Base-by-base conservation (phyloP, 2,113 vertebrate species). In the Platanista minor region DNA sequence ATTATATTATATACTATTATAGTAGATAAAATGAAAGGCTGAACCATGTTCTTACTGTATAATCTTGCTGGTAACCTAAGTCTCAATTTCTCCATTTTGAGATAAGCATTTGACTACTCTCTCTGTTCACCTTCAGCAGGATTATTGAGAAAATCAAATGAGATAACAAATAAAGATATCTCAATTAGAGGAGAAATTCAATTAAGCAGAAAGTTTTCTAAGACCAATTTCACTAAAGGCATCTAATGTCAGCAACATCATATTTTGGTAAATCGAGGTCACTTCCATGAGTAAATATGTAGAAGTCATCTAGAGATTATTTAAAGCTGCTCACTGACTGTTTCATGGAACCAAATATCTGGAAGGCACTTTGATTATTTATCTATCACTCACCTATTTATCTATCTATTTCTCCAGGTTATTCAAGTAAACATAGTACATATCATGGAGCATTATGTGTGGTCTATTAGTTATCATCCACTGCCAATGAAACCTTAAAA, bases 401-500 rank as follows among this genome's bases (percentile, higher is more conserved):
- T 78, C 27, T 15, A 5, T 39, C 29, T 11, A 5, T 39, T 12
- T 31, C 4, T 33, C 36, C 9, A 1, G 15, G 21, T 67, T 92
- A 71, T 77, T 95, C 78, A 88, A 72, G 23, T 15, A 97, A 49
- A 23, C 1, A 77, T 6, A 92, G 59, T 23, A n/a, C 43, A 2
- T 36, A 88, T 95, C 2, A 64, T 3, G 83, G 57, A 91, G 15
- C 39, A 67, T 88, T 20, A 5, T 1, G 15, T 89, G 74, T 83
- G 27, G 3, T 93, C 95, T 77, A 10, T 41, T 84, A 98, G 62
- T 91, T 81, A 87, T 62, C 39, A 49, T 49, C 74, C n/a, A 25
- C 78, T 86, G n/a, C n/a, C 81, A 91, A 39, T 31, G 39, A 93
- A 52, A 84, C 94, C 91, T 94, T 88, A 39, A 39, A 71, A 95